Evolutionary conservation across 2,888 invertebrate species (phyloP).

Genomic region (Tenthredo notha): DNA sequence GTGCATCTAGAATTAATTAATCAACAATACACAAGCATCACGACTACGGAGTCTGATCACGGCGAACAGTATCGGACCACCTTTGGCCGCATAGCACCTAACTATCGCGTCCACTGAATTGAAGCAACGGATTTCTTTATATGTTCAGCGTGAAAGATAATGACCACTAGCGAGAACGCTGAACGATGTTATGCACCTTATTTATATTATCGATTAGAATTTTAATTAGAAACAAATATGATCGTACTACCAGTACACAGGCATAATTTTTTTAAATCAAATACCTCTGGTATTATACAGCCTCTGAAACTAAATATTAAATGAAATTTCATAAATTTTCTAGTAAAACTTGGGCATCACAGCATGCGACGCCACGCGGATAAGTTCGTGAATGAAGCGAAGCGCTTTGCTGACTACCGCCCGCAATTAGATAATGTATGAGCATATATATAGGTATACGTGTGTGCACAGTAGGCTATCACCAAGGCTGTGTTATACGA

Average conservation of each 20-base stretch:
- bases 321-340: not conserved
- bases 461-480: not conserved
- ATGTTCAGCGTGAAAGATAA: slow-evolving; percentile 1
- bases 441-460: not conserved
- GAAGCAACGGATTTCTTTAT: not conserved
- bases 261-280: not conserved
- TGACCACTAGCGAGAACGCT: slow-evolving; percentile 25
- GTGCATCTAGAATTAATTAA: not conserved
- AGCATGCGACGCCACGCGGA: slow-evolving; percentile 39
- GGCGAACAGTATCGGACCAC: slow-evolving; percentile 27
- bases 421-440: slow-evolving; percentile 3
- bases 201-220: not conserved
- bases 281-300: not conserved
- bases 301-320: not conserved
- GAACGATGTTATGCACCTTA: not conserved
- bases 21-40: not conserved
- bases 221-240: not conserved
- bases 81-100: slow-evolving; percentile 45
- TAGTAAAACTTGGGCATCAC: not conserved
- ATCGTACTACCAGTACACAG: not conserved
- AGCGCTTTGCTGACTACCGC: not conserved
- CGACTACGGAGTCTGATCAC: not conserved
- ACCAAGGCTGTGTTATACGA: not conserved
- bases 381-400: not conserved
- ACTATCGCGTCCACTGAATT: not conserved